These are phyloP conservation scores for Vollenhovia emeryi DNA, from an alignment of 1,140 invertebrate genomes.

Conservation along the genomic window DNA sequence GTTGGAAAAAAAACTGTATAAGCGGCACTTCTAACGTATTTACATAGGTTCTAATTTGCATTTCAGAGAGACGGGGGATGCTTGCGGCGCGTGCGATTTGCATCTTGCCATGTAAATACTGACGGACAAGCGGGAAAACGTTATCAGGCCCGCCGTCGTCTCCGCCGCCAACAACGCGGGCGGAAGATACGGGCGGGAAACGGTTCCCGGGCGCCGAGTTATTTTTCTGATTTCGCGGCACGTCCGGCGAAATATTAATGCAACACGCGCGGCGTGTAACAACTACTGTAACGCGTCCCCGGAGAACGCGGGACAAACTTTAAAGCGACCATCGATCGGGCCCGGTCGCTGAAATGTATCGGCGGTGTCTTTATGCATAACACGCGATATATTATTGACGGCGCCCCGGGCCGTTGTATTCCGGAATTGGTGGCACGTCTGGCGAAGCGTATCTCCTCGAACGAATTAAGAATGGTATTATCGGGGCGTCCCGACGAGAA, in stretches of 20 bases:
- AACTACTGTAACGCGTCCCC: background rate
- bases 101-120: conserved; percentile 27
- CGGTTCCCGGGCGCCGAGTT: background rate
- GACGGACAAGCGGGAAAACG: background rate
- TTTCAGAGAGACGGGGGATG: conserved; percentile 17
- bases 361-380: background rate
- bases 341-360: conserved; percentile 1
- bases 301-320: background rate
- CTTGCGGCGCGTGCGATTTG: conserved; percentile 32
- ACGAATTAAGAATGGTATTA: conserved; percentile 25
- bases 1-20: conserved; percentile 2
- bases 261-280: background rate
- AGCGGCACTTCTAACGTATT: conserved; percentile 15
- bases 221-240: background rate
- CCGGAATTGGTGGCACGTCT: background rate
- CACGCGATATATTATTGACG: conserved; percentile 11
- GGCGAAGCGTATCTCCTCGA: background rate
- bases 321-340: conserved; percentile 33
- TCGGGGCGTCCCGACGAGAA: background rate
- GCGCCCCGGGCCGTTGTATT: background rate
- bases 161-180: background rate
- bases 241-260: conserved; percentile 11
- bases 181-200: too few relatives aligned
- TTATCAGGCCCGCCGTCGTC: background rate
- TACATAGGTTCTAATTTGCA: conserved; percentile 33